A percentile compares a stretch with the other conserved stretches of the same genome.
These are phyloP conservation scores for Zosterops borbonicus DNA, from an alignment of 2,113 vertebrate genomes.

Conservation along the genomic window DNA sequence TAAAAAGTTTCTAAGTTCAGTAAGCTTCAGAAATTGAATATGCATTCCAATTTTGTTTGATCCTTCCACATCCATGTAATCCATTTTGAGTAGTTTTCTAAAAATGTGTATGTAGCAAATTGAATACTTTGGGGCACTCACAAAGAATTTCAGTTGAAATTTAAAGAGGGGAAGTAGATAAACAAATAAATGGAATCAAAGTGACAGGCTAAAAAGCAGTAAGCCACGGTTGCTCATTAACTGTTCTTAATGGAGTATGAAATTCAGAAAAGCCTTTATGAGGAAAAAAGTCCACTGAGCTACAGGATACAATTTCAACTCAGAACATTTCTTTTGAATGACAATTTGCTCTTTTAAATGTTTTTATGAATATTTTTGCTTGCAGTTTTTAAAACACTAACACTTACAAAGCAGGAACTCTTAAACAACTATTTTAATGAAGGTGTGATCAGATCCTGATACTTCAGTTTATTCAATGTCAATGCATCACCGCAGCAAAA, in stretches of 20 bases:
- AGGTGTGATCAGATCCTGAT: neutral
- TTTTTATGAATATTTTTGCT: neutral
- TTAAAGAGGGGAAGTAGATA: neutral
- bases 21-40: neutral
- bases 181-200: neutral
- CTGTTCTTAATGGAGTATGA: neutral
- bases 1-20: neutral
- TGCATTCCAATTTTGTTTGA: neutral
- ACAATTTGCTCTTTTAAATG: neutral
- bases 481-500: neutral
- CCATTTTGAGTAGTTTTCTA: neutral
- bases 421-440: neutral
- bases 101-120: neutral
- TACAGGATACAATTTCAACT: neutral
- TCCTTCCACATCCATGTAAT: neutral
- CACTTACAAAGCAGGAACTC: neutral
- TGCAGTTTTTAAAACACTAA: neutral
- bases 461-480: neutral
- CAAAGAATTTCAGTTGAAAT: neutral
- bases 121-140: neutral
- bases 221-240: neutral
- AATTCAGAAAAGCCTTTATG: neutral
- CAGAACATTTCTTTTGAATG: neutral
- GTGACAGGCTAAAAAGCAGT: neutral
- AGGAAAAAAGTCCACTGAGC: neutral